phyloP scores from a whole-genome alignment of 92 coral and sea anemone species.

The Zoanthus sansibaricus region DNA sequence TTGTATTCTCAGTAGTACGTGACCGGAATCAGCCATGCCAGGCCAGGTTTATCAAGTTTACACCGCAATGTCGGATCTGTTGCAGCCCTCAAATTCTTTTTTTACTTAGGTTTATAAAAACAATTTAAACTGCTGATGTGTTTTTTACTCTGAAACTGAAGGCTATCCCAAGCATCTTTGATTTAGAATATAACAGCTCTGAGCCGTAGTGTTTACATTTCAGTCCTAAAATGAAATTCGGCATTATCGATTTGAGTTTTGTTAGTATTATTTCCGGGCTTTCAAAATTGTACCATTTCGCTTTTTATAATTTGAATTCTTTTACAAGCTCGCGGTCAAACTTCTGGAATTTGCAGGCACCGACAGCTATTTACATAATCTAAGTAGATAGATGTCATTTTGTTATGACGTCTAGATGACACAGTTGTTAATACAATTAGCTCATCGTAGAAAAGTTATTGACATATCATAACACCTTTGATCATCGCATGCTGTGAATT shows the following conservation, averaged over 20 bases:
- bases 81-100: conserved; percentile 23
- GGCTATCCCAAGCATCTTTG: conserved; percentile 30
- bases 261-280: conserved; percentile 2
- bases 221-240: background rate
- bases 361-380: background rate
- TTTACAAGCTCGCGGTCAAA: background rate
- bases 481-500: conserved; percentile 1
- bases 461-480: background rate
- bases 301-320: background rate
- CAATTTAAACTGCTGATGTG: background rate
- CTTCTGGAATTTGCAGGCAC: too few relatives aligned
- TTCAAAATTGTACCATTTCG: background rate
- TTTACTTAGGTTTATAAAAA: conserved; percentile 8
- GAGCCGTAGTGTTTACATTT: background rate
- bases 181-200: conserved; percentile 19
- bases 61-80: background rate
- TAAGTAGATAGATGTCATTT: background rate
- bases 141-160: too few relatives aligned
- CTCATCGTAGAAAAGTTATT: background rate
- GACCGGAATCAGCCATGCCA: conserved; percentile 27
- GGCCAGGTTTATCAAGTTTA: conserved; percentile 18
- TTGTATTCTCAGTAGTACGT: conserved; percentile 20
- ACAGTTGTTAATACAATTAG: background rate
- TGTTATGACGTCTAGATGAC: conserved; percentile 9
- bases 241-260: conserved; percentile 8